Conservation (phyloP, 2,888 invertebrate genomes). For the Rotaria sp. region DNA sequence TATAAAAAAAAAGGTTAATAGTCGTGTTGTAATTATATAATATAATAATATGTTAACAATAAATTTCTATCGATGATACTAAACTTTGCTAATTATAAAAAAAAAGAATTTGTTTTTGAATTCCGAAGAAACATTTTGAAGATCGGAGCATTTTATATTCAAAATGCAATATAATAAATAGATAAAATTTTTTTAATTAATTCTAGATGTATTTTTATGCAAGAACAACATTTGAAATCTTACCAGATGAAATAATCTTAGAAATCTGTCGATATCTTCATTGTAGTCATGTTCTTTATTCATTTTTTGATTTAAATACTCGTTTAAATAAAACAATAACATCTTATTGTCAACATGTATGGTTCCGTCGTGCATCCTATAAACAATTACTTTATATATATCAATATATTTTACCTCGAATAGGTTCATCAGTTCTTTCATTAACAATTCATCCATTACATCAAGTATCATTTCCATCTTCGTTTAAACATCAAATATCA, state of each 20-base stretch:
- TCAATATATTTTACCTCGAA: not conserved
- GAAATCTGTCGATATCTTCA: not conserved
- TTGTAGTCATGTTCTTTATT: not conserved
- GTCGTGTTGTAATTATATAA: too few species aligned
- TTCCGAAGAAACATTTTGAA: too few species aligned
- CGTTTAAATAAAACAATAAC: not conserved
- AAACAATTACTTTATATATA: not conserved
- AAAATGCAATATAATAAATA: too few species aligned
- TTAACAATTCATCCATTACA: not conserved
- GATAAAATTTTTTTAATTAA: too few species aligned
- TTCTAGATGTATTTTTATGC: too few species aligned
- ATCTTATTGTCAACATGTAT: not conserved
- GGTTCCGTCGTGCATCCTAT: not conserved
- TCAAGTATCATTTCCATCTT: not conserved
- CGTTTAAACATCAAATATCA: not conserved
- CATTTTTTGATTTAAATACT: not conserved
- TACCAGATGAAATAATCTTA: not conserved
- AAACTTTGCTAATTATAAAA: too few species aligned
- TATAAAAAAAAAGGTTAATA: too few species aligned
- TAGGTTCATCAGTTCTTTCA: not conserved
- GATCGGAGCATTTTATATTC: too few species aligned
- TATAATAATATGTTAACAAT: too few species aligned
- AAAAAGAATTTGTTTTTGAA: too few species aligned
- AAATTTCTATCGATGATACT: too few species aligned
- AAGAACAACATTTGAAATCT: not conserved